Base-by-base conservation (phyloP, 2,888 invertebrate species). In the Amiota minor region DNA sequence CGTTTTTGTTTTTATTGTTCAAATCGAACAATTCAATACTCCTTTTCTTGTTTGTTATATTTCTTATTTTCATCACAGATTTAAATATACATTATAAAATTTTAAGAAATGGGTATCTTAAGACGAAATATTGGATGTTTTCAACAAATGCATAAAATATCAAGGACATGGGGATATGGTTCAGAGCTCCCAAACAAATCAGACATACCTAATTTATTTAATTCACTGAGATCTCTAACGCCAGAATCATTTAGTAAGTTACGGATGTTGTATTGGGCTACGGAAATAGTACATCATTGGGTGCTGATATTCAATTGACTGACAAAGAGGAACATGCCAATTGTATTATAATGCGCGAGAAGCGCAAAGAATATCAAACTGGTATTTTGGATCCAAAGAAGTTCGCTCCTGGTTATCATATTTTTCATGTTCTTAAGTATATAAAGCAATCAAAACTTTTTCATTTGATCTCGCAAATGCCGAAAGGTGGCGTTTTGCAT, bases 401-500 rank as follows among this genome's bases (percentile, higher is more conserved):
- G 18, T 95, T 93, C 84, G 91, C 92, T 35, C 93, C 94, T 6
- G 92, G 93, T 0, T 90, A 91, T 14, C 94, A 94, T 84, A 93
- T 94, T 78, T 92, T 95, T 81, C 83, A 90, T 1, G 92, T 92
- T 11, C 92, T 92, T 77, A 80, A 91, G 1, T 84, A 90, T 12
- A 93, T 95, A 23, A 90, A 91, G 9, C 77, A 90, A 0, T 94
- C 95, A 0, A 90, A 91, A 76, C 92, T 95, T 0, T 95, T 93
- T 81, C 87, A 91, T 75, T 91, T 95, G 9, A 92, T 96, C 12
- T 90, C 91, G 75, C 89, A 88, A 50, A 91, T 96, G 91, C 96
- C 96, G 0, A 96, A 96, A 89, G 96, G 95, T 9, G 93, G 92
- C 0, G 92, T 93, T 0, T 87, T 95, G 14, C 95, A 95, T 86